These are phyloP conservation scores for Diadumene lineata DNA, from an alignment of 92 coral and sea anemone genomes.

Conservation along the genomic window DNA sequence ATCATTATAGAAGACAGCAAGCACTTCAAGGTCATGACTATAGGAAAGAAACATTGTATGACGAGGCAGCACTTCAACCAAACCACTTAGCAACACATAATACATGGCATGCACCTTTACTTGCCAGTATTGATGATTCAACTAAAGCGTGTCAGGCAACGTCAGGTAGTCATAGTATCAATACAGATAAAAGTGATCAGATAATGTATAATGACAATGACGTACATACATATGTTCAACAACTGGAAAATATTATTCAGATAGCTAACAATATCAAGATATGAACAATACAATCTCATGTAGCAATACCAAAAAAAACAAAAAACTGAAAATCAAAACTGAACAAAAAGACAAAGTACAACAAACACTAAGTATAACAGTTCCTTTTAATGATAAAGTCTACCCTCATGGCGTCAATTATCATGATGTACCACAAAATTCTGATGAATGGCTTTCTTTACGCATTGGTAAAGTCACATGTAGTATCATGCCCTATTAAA, in stretches of 20 bases:
- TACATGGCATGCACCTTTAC: slow-evolving; percentile 53
- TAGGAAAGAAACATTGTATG: slow-evolving; percentile 29
- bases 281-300: slow-evolving; percentile 8
- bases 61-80: slow-evolving; percentile 37
- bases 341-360: slow-evolving; percentile 5
- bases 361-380: slow-evolving; percentile 22
- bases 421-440: slow-evolving; percentile 38
- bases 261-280: slow-evolving; percentile 18
- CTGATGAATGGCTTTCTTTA: slow-evolving; percentile 38
- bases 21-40: slow-evolving; percentile 58
- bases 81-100: slow-evolving; percentile 21
- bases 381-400: slow-evolving; percentile 21
- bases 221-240: slow-evolving; percentile 20
- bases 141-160: slow-evolving; percentile 20
- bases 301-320: slow-evolving; percentile 14
- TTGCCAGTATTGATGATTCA: slow-evolving; percentile 19
- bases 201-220: slow-evolving; percentile 33
- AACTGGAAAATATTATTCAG: slow-evolving; percentile 28
- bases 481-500: slow-evolving; percentile 43
- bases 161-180: slow-evolving; percentile 12
- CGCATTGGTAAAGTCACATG: slow-evolving; percentile 50
- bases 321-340: neutral
- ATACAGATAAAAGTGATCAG: slow-evolving; percentile 18
- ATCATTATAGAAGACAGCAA: slow-evolving; percentile 36
- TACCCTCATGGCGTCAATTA: slow-evolving; percentile 47